phyloP scores from a whole-genome alignment of 2,888 invertebrate genomes.

The Hyppa rectilinea region DNA sequence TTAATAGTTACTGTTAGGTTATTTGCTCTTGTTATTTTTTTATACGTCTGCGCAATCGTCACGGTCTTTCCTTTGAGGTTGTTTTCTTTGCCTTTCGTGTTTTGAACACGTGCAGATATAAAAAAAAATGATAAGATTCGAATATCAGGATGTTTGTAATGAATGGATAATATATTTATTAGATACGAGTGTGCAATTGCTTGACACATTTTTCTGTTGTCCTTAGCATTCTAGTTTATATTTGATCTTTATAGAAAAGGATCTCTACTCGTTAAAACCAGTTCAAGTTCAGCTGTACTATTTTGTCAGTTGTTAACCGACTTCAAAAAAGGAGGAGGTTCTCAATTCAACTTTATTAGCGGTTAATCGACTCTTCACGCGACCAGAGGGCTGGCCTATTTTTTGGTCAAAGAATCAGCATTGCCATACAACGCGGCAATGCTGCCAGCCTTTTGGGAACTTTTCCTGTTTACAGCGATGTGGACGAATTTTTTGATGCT shows the following conservation, averaged over 20 bases:
- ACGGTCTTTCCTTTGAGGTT: conserved; percentile 53
- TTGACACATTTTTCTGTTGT: not conserved
- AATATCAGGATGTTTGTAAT: not conserved
- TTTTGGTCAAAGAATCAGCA: too few relatives aligned
- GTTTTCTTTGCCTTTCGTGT: conserved; percentile 48
- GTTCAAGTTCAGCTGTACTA: too few relatives aligned
- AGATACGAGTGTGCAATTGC: not conserved
- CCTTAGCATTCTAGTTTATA: not conserved
- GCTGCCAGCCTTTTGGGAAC: too few relatives aligned
- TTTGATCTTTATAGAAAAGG: not conserved
- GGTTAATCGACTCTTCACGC: too few relatives aligned
- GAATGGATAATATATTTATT: not conserved
- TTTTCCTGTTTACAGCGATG: too few relatives aligned
- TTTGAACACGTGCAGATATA: conserved; percentile 49
- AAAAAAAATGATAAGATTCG: conserved; percentile 43
- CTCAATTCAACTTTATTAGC: too few relatives aligned
- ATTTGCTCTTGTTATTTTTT: conserved; percentile 47
- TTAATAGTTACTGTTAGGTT: conserved; percentile 57
- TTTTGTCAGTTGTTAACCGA: too few relatives aligned
- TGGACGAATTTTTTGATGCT: too few relatives aligned
- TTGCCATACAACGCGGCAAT: too few relatives aligned
- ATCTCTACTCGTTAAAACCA: too few relatives aligned
- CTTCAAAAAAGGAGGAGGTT: too few relatives aligned
- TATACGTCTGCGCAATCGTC: conserved; percentile 30
- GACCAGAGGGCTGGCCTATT: too few relatives aligned